These are phyloP conservation scores for Aphelenchoides fujianensis DNA, from an alignment of 1,140 invertebrate genomes.

Conservation along the genomic window DNA sequence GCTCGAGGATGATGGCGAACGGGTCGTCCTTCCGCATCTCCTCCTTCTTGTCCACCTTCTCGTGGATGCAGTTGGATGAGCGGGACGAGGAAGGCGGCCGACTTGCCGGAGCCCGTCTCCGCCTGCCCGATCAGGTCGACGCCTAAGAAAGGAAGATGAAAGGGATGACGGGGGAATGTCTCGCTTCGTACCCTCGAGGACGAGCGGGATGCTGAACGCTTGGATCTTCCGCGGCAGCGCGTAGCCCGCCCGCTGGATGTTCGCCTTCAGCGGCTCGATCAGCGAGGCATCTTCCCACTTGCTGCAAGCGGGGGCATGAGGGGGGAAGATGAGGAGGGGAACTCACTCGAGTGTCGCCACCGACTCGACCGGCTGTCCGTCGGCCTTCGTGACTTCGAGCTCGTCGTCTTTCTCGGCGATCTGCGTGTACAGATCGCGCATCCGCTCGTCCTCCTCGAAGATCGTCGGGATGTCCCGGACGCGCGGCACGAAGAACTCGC, in stretches of 20 bases:
- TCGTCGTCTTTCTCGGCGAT: background rate
- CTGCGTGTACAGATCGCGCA: background rate
- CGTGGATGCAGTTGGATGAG: conserved; percentile 88
- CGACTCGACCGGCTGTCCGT: background rate
- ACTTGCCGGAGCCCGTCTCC: conserved; percentile 74
- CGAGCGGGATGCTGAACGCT: conserved; percentile 33
- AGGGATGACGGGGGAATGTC: background rate
- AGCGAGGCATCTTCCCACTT: background rate
- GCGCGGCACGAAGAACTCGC: background rate
- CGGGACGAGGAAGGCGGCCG: conserved; percentile 90
- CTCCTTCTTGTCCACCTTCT: conserved; percentile 68
- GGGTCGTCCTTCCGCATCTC: conserved; percentile 82
- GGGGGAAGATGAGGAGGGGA: conserved; percentile 8
- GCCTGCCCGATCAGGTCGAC: conserved; percentile 56
- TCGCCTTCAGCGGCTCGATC: conserved; percentile 65
- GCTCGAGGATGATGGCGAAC: conserved; percentile 84
- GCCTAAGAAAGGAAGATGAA: conserved; percentile 25
- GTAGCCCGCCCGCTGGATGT: conserved; percentile 81
- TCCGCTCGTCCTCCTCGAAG: background rate
- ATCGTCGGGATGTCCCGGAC: background rate
- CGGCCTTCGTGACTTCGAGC: background rate
- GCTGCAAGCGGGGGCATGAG: background rate
- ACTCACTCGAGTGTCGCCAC: conserved; percentile 12
- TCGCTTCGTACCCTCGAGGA: conserved; percentile 17
- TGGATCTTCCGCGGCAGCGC: conserved; percentile 70